phyloP scores from a whole-genome alignment of 2,797 vertebrate genomes.

The Oreochromis mossambicus region DNA sequence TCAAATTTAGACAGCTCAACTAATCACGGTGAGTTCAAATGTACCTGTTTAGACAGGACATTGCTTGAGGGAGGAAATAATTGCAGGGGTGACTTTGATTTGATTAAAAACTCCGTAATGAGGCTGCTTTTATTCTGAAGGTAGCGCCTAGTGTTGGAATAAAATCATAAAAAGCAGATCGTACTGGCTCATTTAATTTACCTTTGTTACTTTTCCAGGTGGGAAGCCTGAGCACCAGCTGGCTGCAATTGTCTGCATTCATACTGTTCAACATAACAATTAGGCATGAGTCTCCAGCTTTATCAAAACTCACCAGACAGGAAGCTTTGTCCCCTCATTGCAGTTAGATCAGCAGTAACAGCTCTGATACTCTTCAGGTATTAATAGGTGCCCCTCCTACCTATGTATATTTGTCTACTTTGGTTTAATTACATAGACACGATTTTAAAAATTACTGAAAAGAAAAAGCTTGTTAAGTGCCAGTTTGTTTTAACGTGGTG shows the following conservation, averaged over 20 bases:
- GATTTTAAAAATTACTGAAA: not conserved
- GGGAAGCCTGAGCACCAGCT: not conserved
- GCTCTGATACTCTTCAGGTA: not conserved
- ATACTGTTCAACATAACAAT: slow-evolving; percentile 5
- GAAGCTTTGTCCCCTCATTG: not conserved
- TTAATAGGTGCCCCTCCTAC: not conserved
- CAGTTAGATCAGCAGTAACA: not conserved
- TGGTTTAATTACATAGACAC: not conserved
- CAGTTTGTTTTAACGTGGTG: not conserved
- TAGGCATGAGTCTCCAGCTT: not conserved
- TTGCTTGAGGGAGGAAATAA: not conserved
- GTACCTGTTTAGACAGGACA: not conserved
- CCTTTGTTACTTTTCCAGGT: slow-evolving; percentile 28
- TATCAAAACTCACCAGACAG: not conserved
- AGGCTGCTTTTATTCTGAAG: slow-evolving; percentile 2
- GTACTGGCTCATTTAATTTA: slow-evolving; percentile 12
- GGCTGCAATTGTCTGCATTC: slow-evolving; percentile 3
- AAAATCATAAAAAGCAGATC: slow-evolving; percentile 13
- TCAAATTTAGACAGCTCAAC: not conserved
- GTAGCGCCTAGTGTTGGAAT: not conserved
- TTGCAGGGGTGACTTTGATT: not conserved
- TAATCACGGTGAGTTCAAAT: not conserved
- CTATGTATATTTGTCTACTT: not conserved
- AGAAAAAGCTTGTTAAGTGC: not conserved
- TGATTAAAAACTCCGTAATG: slow-evolving; percentile 15